phyloP scores from a whole-genome alignment of 53 echinoderm and acorn worm species.

The Patiria pectinifera region DNA sequence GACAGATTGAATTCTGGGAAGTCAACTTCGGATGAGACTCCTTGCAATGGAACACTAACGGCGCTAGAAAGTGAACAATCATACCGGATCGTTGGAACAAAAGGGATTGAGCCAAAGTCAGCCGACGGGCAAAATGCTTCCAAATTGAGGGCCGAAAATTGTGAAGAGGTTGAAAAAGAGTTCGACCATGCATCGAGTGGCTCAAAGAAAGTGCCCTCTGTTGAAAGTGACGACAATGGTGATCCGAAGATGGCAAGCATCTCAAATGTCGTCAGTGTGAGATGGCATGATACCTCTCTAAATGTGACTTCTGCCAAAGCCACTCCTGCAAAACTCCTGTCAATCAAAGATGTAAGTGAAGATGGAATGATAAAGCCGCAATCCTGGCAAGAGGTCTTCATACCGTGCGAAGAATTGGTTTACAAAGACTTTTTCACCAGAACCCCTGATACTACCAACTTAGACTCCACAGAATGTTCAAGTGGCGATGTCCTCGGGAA shows the following conservation, averaged over 20 bases:
- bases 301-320: background rate
- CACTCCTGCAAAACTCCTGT: too few relatives aligned
- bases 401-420: slow-evolving; percentile 44
- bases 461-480: background rate
- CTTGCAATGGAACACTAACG: background rate
- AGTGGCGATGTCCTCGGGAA: background rate
- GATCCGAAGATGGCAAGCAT: background rate
- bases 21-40: background rate
- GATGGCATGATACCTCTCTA: slow-evolving; percentile 1
- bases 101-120: background rate
- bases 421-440: background rate
- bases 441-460: background rate
- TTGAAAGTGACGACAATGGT: background rate
- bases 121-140: background rate
- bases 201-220: background rate
- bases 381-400: slow-evolving; percentile 25
- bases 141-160: background rate
- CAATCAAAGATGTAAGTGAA: background rate
- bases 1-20: background rate
- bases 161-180: background rate
- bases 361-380: background rate
- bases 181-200: background rate
- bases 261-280: background rate
- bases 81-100: background rate
- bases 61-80: background rate